Evolutionary conservation across 1,140 invertebrate genomes (phyloP).

Genomic region (Lysiphlebus fabarum): DNA sequence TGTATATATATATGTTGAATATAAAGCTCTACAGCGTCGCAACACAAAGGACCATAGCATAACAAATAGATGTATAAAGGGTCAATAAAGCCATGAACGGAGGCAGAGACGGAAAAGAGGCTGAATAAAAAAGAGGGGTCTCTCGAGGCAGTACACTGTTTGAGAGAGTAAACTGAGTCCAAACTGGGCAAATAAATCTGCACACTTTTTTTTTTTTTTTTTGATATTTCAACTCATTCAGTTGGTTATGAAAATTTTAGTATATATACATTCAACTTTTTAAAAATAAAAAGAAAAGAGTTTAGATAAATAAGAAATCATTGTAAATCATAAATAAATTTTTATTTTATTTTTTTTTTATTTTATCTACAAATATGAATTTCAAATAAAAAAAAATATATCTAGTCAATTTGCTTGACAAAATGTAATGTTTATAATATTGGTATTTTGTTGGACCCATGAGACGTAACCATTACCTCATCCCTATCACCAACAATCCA

Average conservation of each 20-base stretch:
- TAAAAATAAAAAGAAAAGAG: too few species aligned
- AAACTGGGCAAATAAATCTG: constrained; percentile 47
- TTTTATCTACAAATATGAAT: too few species aligned
- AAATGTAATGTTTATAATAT: background rate
- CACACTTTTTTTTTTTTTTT: constrained; percentile 38
- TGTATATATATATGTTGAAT: constrained; percentile 31
- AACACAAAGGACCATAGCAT: constrained; percentile 53
- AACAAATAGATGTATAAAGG: constrained; percentile 59
- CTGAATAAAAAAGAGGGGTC: constrained; percentile 27
- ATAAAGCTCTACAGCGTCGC: constrained; percentile 19
- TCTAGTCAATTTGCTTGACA: too few species aligned
- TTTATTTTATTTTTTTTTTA: too few species aligned
- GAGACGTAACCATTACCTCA: too few species aligned
- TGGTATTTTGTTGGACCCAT: background rate
- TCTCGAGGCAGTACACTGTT: constrained; percentile 41
- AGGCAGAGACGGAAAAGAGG: constrained; percentile 22
- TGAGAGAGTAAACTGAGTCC: background rate
- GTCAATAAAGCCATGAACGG: constrained; percentile 51
- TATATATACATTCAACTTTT: background rate
- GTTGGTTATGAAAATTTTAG: constrained; percentile 8
- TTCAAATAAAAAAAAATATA: too few species aligned
- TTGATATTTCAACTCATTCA: constrained; percentile 9
- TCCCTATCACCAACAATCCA: constrained; percentile 24
- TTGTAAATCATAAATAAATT: too few species aligned
- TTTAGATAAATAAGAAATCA: too few species aligned